A percentile compares a stretch with the other conserved stretches of the same genome.
phyloP scores from a whole-genome alignment of 2,113 vertebrate species.

The Aptenodytes patagonicus region DNA sequence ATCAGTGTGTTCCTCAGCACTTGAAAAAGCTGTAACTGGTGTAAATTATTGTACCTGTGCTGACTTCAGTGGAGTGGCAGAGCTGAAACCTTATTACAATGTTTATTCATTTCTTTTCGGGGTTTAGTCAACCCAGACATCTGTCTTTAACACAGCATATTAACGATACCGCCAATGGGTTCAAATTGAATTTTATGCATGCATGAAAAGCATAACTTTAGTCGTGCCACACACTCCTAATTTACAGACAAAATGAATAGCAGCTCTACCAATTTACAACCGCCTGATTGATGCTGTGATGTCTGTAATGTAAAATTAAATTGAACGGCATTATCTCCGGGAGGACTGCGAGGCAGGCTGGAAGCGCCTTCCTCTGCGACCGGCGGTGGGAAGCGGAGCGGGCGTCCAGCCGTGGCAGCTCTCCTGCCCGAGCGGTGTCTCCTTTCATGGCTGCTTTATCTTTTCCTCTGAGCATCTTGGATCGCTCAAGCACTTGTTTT shows the following conservation, averaged over 20 bases:
- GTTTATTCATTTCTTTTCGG: background rate
- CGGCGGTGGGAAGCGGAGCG: background rate
- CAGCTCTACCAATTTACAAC: background rate
- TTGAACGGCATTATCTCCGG: background rate
- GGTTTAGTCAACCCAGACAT: background rate
- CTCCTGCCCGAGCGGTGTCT: accelerated
- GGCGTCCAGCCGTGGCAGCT: background rate
- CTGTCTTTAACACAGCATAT: background rate
- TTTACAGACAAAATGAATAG: background rate
- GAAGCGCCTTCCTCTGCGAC: background rate
- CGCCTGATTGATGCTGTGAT: background rate
- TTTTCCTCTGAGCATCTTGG: background rate
- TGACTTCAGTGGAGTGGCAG: background rate
- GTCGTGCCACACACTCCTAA: background rate
- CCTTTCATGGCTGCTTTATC: background rate
- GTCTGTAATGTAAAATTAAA: background rate
- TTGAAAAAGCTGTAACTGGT: background rate
- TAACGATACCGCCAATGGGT: background rate
- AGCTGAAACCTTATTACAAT: background rate
- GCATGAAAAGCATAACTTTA: background rate
- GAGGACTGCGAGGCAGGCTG: background rate
- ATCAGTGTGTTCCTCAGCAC: background rate
- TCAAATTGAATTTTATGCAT: background rate
- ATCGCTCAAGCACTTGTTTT: background rate
- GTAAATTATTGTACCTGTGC: background rate